phyloP scores from a whole-genome alignment of 2,888 invertebrate genomes.

The Cremastinae sp. region DNA sequence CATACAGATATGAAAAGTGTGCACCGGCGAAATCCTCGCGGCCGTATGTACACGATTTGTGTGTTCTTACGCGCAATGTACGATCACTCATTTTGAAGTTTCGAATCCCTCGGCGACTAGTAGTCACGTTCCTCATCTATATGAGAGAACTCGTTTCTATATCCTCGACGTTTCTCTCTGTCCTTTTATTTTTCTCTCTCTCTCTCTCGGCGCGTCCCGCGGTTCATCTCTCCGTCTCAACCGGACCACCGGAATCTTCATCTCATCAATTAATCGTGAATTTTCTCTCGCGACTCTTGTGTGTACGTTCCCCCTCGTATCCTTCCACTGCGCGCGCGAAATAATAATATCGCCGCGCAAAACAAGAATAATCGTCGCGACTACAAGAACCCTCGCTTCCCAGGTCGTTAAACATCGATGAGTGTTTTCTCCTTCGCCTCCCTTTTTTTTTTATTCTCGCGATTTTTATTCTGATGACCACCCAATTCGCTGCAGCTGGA shows the following conservation, averaged over 20 bases:
- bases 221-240: conserved; percentile 3
- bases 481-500: neutral
- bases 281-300: conserved; percentile 38
- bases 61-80: conserved; percentile 55
- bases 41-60: conserved; percentile 26
- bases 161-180: conserved; percentile 28
- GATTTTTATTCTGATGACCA: neutral
- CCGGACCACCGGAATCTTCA: conserved; percentile 15
- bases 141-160: conserved; percentile 48
- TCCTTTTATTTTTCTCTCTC: conserved; percentile 6
- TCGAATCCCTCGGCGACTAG: conserved; percentile 58
- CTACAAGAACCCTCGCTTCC: conserved; percentile 14
- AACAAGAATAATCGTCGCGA: conserved; percentile 32
- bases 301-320: conserved; percentile 19
- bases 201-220: neutral
- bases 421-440: too few relatives aligned
- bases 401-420: conserved; percentile 28
- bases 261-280: conserved; percentile 48
- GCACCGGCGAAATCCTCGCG: conserved; percentile 49
- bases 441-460: neutral
- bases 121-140: conserved; percentile 45
- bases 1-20: conserved; percentile 27
- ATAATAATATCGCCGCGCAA: conserved; percentile 44
- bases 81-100: conserved; percentile 78
- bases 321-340: conserved; percentile 8